These are phyloP conservation scores for Megalonaias nervosa DNA, from an alignment of 1,140 invertebrate genomes.

Conservation along the genomic window DNA sequence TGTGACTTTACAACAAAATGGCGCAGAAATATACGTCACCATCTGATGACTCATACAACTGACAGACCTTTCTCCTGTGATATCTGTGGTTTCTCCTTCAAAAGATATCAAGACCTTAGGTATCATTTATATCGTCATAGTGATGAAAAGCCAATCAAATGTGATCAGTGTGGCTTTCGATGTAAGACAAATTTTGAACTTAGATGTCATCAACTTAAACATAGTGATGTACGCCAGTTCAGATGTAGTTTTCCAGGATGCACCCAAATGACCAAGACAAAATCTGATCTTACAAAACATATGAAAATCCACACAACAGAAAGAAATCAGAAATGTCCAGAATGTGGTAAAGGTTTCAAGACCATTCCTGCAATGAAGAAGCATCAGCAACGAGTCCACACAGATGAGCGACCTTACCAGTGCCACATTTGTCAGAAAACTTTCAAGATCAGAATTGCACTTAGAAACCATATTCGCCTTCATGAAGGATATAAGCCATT, in stretches of 20 bases:
- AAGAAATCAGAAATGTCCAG: conserved; percentile 36
- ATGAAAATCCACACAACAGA: conserved; percentile 38
- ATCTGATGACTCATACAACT: conserved; percentile 40
- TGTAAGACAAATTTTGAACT: conserved; percentile 57
- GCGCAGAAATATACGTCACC: conserved; percentile 46
- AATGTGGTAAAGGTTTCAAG: conserved; percentile 52
- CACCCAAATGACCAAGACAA: conserved; percentile 43
- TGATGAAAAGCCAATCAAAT: conserved; percentile 48
- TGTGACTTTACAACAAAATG: conserved; percentile 53
- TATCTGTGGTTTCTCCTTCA: conserved; percentile 43
- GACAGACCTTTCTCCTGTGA: conserved; percentile 43
- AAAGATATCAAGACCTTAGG: conserved; percentile 40
- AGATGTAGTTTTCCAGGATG: conserved; percentile 51
- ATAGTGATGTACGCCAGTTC: conserved; percentile 45
- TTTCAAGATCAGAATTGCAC: conserved; percentile 44
- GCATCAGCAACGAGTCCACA: conserved; percentile 38
- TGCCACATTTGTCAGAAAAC: conserved; percentile 45
- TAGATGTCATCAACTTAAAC: conserved; percentile 47
- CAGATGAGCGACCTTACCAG: conserved; percentile 38
- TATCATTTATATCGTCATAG: conserved; percentile 52
- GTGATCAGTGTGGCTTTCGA: conserved; percentile 50
- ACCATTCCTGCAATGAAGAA: conserved; percentile 36
- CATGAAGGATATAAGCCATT: conserved; percentile 47
- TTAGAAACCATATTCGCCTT: conserved; percentile 44
- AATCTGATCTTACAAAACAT: conserved; percentile 52